Base-by-base conservation (phyloP, 2,888 invertebrate genomes). In the Endomychus coccineus region DNA sequence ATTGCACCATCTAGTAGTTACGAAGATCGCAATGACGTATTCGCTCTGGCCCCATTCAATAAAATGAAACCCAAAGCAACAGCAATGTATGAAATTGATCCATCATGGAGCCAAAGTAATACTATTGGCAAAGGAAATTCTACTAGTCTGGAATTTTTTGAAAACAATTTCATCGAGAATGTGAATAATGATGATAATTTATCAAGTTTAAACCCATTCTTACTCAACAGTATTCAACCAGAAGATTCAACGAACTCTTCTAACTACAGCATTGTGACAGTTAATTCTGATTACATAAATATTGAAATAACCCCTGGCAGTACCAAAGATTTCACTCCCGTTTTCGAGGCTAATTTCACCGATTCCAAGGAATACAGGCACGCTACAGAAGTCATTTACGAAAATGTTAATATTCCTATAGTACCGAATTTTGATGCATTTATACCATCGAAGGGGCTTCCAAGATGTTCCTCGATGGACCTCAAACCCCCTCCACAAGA, bases 41-140 rank as follows among this genome's bases (percentile, higher is more conserved):
- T 83, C 57, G 79, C 80, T 1, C 62, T 77, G 62, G 82, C 82
- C 0, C 83, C 83, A 1, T 83, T 83, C 47, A 65, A 63, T 1
- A 65, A 62, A 27, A 45, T 60, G 0, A 49, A 40, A 40, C 23
- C 19, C 19, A 49, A 48, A 22, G n/a, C n/a, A n/a, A n/a, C n/a
- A n/a, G n/a, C n/a, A n/a, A n/a, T n/a, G n/a, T n/a, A n/a, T n/a
- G 47, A 42, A 23, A 5, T 6, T 17, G 22, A 7, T 6, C 6
- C 7, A 10, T 7, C 16, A 10, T n/a, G n/a, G n/a, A 13, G 14
- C 14, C 6, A 9, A 4, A 5, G 14, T 13, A 5, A 9, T 6
- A 6, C 7, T 29, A 15, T 13, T 6, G 16, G 6, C 6, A 15
- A 15, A 19, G n/a, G n/a, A 6, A 10, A 6, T 6, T 6, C 7